Evolutionary conservation across 2,797 vertebrate genomes (phyloP).

Genomic region (Chloroceryle inda): DNA sequence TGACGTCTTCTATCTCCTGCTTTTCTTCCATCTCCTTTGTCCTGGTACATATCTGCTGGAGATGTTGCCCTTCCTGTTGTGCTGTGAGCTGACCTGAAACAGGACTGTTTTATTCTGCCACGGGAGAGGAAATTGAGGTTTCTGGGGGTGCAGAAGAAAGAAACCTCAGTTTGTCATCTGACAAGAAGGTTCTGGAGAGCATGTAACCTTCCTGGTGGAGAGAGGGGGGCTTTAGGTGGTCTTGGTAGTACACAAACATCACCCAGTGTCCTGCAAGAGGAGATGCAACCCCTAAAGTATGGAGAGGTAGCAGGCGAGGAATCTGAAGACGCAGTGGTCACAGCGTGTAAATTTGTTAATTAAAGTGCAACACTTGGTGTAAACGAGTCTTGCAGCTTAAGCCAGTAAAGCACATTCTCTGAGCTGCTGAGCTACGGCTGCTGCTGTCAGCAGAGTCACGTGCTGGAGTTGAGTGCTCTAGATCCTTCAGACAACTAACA

Average conservation of each 20-base stretch:
- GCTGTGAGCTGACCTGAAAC: constrained; percentile 21
- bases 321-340: not conserved
- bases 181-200: not conserved
- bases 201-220: not conserved
- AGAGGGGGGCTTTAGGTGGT: not conserved
- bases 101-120: not conserved
- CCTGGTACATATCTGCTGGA: constrained; percentile 65
- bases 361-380: not conserved
- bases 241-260: not conserved
- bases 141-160: not conserved
- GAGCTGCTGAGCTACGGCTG: not conserved
- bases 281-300: not conserved
- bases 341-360: not conserved
- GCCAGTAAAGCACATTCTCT: not conserved
- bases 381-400: not conserved
- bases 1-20: constrained; percentile 37
- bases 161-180: constrained; percentile 9
- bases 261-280: not conserved
- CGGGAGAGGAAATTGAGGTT: not conserved
- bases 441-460: not conserved
- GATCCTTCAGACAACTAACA: not conserved
- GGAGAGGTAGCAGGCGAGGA: not conserved
- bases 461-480: not conserved
- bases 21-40: constrained; percentile 53
- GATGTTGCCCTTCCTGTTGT: constrained; percentile 38